Percentiles rank a stretch among this genome's conserved stretches.
Evolutionary conservation across 2,888 invertebrate species (phyloP).

Genomic region (Parthenolecanium corni): DNA sequence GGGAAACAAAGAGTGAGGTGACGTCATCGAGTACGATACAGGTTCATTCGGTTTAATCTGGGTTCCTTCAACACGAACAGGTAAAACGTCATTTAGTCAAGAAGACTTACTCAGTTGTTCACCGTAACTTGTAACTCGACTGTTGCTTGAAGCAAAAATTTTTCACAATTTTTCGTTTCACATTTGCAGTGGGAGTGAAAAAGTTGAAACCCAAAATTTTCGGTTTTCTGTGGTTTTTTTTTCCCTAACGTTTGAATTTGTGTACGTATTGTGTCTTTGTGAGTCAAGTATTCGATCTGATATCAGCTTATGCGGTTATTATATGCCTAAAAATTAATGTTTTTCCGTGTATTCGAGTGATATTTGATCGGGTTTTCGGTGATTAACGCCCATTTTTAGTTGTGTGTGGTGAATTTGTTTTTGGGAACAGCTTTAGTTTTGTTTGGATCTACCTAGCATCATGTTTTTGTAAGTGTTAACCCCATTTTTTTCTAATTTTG

Average conservation of each 20-base stretch:
- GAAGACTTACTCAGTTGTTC: slow-evolving; percentile 11
- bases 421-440: neutral
- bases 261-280: neutral
- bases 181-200: too few relatives aligned
- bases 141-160: neutral
- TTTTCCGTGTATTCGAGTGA: too few relatives aligned
- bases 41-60: slow-evolving; percentile 24
- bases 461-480: neutral
- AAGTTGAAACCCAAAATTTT: neutral
- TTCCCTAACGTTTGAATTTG: neutral
- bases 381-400: neutral
- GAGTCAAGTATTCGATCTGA: neutral
- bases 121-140: slow-evolving; percentile 8
- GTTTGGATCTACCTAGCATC: neutral
- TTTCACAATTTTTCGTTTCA: neutral
- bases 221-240: neutral
- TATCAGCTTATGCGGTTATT: too few relatives aligned
- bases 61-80: slow-evolving; percentile 21
- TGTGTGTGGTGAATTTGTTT: neutral
- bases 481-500: neutral
- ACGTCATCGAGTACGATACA: slow-evolving; percentile 21
- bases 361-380: neutral
- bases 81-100: slow-evolving; percentile 19
- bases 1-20: slow-evolving; percentile 12
- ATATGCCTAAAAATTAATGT: too few relatives aligned